Evolutionary conservation across 2,888 invertebrate species (phyloP), one percentile per base, ranked within the genome.

Genomic region (Scaeva pyrastri): DNA sequence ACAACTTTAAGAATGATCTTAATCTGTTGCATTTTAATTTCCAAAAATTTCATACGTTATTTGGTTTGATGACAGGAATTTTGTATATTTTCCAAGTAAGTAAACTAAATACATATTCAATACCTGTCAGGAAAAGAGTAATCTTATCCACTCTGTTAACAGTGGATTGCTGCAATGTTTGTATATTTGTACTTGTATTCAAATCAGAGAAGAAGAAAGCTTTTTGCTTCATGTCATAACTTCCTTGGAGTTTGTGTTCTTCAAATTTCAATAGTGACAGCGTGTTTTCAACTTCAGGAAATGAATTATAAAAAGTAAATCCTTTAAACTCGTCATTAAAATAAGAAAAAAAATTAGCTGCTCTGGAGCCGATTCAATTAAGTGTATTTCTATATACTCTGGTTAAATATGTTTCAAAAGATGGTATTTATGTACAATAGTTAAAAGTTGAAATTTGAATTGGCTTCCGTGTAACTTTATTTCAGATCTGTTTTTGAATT

Each of bases 161-260:
- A 79, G 72, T 73, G 64, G 56, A 2, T 14, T 4, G 4, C n/a
- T 8, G 79, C 41, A 58, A 3, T 66, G 0, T 64, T 41, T 48
- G 66, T 78, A 7, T 78, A 77, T 19, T 10, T 62, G 7, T 48
- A 36, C 31, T 8, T 66, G 1, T 58, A n/a, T 19, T 58, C 58
- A 26, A 56, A 23, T 50, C 79, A 79, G 31, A 21, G 26, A 73
- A 39, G 39, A 6, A 45, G 79, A 8, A 79, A 66, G 7, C 64
- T 48, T 4, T 73, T 58, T 31, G 72, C 79, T n/a, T 39, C 79
- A 11, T 66, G 16, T n/a, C 79, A 79, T 7, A 79, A 79, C 10
- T 79, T 73, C 11, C 11, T 68, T 39, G 79, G 79, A 19, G 39
- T 79, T 19, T 66, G 64, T 36, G 19, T 73, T 21, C 58, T 73